These are phyloP conservation scores for Tetrao urogallus DNA, from an alignment of 2,113 vertebrate species.

Conservation along the genomic window DNA sequence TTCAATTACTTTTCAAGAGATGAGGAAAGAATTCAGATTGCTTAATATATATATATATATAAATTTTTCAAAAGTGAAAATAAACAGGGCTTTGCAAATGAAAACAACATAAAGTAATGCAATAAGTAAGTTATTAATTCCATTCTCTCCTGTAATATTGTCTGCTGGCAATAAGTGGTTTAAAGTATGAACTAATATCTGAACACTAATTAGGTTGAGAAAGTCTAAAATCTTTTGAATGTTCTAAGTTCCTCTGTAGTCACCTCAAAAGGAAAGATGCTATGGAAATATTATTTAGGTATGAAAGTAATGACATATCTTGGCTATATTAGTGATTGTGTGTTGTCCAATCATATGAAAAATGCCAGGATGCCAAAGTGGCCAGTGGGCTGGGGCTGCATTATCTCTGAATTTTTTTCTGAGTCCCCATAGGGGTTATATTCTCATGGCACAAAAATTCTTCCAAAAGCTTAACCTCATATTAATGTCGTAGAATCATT, in stretches of 20 bases:
- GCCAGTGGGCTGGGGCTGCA: not conserved
- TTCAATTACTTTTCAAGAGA: not conserved
- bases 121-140: not conserved
- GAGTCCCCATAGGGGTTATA: accelerated
- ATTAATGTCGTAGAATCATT: too few relatives aligned
- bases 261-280: not conserved
- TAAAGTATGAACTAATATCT: not conserved
- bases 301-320: not conserved
- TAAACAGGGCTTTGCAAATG: not conserved
- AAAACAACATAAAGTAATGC: not conserved
- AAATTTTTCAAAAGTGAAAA: not conserved
- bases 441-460: too few relatives aligned
- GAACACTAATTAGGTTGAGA: not conserved
- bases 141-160: not conserved
- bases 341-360: not conserved
- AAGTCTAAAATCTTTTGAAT: not conserved
- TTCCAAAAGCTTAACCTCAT: not conserved
- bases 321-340: not conserved
- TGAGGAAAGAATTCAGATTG: not conserved
- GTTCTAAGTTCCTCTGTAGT: not conserved
- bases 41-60: not conserved
- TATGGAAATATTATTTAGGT: not conserved
- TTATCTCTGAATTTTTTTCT: not conserved
- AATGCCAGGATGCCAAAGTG: not conserved
- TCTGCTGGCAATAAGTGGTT: not conserved